Base-by-base conservation (phyloP, 2,113 vertebrate species). In the Peromyscus leucopus region DNA sequence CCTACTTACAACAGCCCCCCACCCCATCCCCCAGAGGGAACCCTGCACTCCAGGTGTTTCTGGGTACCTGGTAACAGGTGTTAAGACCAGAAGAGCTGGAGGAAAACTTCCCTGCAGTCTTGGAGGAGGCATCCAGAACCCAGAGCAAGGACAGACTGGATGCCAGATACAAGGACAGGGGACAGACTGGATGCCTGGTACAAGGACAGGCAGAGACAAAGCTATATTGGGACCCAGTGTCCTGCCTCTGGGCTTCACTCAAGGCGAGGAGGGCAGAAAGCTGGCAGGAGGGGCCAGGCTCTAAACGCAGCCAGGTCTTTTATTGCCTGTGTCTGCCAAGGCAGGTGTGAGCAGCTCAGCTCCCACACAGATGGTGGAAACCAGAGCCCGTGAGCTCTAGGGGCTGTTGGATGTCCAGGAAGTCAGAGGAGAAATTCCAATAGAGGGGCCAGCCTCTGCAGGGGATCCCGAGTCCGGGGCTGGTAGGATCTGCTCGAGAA, bases 51-150 rank as follows among this genome's bases (percentile, higher is more conserved):
- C 96, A 98, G 97, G 94, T 98, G 97, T 48, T 97, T 96, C 94
- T 74, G n/a, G 97, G 96, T 98, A 98, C 61, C 61, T 88, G 87
- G 21, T 75, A 95, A 97, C 93, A 22, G 88, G 46, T n/a, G 57
- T 59, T 0, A 0, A 79, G 88, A 91, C 22, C 7, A 1, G 17
- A 51, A 67, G 93, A 78, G 71, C 39, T 83, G 90, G 74, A 91
- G 78, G 90, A 71, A 28, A 36, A 46, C 21, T 16, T 91, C 69
- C 33, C 79, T 10, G 8, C 57, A 82, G 78, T n/a, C 61, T 46
- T 28, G 28, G 57, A 6, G 1, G 71, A 51, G 75, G 13, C 26
- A 39, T 4, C 0, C 2, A n/a, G 57, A n/a, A 71, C 33, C 31
- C 15, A 24, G 36, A 36, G 79, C 28, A n/a, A 74, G 24, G 42